Conservation (phyloP, 2,113 vertebrate species). For the Campylorhamphus procurvoides region DNA sequence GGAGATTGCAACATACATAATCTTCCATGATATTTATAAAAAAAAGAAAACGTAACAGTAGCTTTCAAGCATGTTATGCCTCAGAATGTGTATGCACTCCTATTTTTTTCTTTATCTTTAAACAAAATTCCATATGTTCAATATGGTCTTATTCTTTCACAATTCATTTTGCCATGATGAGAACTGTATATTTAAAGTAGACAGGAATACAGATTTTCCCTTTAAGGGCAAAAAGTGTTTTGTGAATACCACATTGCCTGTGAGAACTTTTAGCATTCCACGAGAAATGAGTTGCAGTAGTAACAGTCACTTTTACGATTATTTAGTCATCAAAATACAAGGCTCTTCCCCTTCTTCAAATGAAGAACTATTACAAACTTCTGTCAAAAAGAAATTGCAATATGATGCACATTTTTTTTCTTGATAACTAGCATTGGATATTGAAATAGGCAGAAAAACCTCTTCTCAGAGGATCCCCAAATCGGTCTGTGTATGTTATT, state of each 20-base stretch:
- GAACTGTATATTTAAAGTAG: not conserved
- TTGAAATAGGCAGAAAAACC: not conserved
- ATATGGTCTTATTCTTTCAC: not conserved
- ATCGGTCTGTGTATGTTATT: not conserved
- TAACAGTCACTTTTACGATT: not conserved
- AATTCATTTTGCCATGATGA: not conserved
- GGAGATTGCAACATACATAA: not conserved
- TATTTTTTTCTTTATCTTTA: not conserved
- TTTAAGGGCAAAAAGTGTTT: not conserved
- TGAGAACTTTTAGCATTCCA: not conserved
- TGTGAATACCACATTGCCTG: accelerated
- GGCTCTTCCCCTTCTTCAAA: not conserved
- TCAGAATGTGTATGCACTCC: not conserved
- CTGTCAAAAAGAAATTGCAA: not conserved
- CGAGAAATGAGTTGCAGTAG: not conserved
- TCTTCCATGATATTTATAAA: not conserved
- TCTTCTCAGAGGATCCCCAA: not conserved
- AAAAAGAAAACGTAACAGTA: not conserved
- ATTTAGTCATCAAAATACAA: not conserved
- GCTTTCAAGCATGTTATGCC: not conserved
- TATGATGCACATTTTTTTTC: not conserved
- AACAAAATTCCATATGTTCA: not conserved
- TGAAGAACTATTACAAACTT: not conserved
- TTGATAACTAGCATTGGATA: not conserved
- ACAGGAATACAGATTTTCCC: not conserved